Base-by-base conservation (phyloP, 2,113 vertebrate species). In the Sorex araneus region DNA sequence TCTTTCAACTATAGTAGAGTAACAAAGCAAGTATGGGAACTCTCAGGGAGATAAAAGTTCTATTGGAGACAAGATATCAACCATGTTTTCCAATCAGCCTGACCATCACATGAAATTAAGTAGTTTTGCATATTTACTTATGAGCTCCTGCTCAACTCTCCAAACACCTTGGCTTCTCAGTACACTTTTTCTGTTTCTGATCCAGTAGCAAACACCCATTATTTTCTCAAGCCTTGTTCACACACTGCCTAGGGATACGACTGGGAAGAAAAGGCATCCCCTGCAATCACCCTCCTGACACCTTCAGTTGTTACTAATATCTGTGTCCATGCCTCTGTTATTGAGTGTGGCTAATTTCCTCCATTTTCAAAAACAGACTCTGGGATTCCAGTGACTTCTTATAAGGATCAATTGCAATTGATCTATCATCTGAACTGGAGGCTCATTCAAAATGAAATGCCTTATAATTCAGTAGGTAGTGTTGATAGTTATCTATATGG, bases 71-170 rank as follows among this genome's bases (percentile, higher is more conserved):
- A 91, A n/a, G 13, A 69, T 81, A 90, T 63, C 47, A 50, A 43
- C 54, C 60, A 54, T 3, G 4, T 28, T 85, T 92, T 63, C 36
- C 2, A 3, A 25, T 19, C 0, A 0, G 27, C 43, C 0, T 9
- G 73, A 43, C 70, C 27, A 1, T 32, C 67, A 80, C 71, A 0
- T 0, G 63, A 80, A 82, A 78, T 78, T n/a, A 28, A 50, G 45
- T 77, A 94, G 78, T 1, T 94, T 89, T 47, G 60, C 25, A 34
- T 27, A 67, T 34, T 93, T 77, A 80, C 93, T 83, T 93, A 60
- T 87, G 84, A 40, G 30, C 10, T 1, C 0, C 40, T 21, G 4
- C 0, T 1, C 88, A 0, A 3, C 54, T 75, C 30, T 1, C 0
- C 54, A 27, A 86, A 57, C 34, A 45, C 25, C 28, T 28, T 8